A percentile compares a stretch with the other conserved stretches of the same genome.
These are phyloP conservation scores for Tinea semifulvella DNA, from an alignment of 2,888 invertebrate species.

Conservation along the genomic window DNA sequence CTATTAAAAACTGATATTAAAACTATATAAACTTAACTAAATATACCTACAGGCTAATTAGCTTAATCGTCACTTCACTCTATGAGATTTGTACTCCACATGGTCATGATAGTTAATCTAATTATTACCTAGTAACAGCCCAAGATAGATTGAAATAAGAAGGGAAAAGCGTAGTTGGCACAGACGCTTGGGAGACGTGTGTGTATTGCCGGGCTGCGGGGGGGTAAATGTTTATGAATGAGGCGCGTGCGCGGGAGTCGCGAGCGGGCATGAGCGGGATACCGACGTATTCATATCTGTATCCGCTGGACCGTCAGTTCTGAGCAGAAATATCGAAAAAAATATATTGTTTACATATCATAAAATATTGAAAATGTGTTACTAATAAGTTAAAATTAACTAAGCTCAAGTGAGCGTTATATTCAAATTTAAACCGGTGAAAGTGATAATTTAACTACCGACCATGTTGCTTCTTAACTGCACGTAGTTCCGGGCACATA, in stretches of 20 bases:
- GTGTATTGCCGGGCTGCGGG: not conserved
- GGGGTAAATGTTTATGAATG: constrained; percentile 3
- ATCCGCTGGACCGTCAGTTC: no score
- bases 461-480: constrained; percentile 26
- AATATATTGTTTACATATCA: no score
- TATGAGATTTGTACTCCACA: no score
- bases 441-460: constrained; percentile 5
- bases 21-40: no score
- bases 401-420: no score
- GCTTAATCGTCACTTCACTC: no score
- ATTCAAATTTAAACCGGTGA: not conserved
- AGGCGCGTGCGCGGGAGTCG: constrained; percentile 6
- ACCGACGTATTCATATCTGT: not conserved
- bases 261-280: not conserved
- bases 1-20: no score
- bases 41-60: no score
- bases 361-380: no score
- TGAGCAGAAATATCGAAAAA: no score
- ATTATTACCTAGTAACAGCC: constrained; percentile 1
- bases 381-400: no score
- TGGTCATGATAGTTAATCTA: no score
- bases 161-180: not conserved
- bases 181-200: not conserved
- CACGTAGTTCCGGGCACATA: constrained; percentile 19
- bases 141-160: not conserved